Conservation (phyloP, 2,888 invertebrate genomes). For the Fragum whitleyi region DNA sequence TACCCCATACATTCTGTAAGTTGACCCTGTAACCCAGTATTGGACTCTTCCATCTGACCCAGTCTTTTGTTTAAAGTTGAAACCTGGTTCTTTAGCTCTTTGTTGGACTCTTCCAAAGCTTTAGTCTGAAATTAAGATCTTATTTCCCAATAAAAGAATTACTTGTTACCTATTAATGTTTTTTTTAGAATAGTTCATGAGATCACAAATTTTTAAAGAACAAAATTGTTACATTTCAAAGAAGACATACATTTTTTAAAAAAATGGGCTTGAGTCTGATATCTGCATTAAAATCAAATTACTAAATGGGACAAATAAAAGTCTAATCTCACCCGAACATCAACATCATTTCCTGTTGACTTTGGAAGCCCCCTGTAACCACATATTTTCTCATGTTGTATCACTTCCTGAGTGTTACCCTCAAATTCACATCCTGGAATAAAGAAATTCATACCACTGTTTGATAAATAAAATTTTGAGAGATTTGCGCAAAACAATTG, state of each 20-base stretch:
- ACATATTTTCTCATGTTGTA: conserved; percentile 67
- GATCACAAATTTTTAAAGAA: too few species aligned
- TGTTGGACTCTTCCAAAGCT: conserved; percentile 65
- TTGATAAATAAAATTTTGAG: too few species aligned
- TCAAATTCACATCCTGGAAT: conserved; percentile 75
- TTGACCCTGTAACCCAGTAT: conserved; percentile 59
- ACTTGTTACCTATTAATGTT: neutral
- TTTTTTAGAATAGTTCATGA: neutral
- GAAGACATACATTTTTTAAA: too few species aligned
- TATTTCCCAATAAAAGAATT: conserved; percentile 8
- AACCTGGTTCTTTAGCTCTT: conserved; percentile 66
- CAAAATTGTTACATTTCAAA: too few species aligned
- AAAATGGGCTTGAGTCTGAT: too few species aligned
- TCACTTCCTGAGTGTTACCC: conserved; percentile 61
- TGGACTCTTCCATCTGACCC: conserved; percentile 65
- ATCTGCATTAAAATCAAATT: too few species aligned
- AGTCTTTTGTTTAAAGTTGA: conserved; percentile 64
- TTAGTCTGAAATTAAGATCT: conserved; percentile 38
- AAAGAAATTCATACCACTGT: neutral
- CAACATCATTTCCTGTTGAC: conserved; percentile 33
- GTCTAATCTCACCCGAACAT: conserved; percentile 52
- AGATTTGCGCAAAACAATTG: too few species aligned
- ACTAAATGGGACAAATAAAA: too few species aligned
- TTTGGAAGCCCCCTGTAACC: conserved; percentile 67
- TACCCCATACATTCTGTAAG: conserved; percentile 70